These are phyloP conservation scores for Paratrypauchen microcephalus DNA, from an alignment of 2,797 vertebrate species.

Conservation along the genomic window DNA sequence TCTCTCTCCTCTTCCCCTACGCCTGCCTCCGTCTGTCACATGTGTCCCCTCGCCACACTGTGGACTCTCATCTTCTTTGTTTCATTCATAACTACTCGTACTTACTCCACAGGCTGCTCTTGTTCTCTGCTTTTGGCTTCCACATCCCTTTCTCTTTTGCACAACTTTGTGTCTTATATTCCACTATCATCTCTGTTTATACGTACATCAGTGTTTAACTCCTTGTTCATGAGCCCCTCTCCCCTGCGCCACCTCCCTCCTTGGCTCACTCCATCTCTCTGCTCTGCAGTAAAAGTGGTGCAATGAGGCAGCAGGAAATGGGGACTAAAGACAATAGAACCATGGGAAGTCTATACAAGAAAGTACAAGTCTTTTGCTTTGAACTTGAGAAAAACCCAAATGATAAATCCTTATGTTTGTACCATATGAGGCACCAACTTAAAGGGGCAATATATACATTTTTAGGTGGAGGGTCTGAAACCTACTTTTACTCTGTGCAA, in stretches of 20 bases:
- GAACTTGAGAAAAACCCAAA: constrained; percentile 20
- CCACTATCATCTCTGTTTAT: constrained; percentile 28
- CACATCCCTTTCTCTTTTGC: constrained; percentile 34
- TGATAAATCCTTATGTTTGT: constrained; percentile 12
- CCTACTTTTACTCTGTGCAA: no score
- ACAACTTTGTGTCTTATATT: constrained; percentile 30
- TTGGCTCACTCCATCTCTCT: constrained; percentile 69
- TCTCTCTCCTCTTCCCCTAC: constrained; percentile 55
- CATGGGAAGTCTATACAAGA: constrained; percentile 47
- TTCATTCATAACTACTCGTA: constrained; percentile 23
- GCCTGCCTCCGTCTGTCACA: constrained; percentile 56
- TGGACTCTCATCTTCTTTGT: constrained; percentile 9
- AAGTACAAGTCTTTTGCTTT: constrained; percentile 32
- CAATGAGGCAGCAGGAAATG: constrained; percentile 76
- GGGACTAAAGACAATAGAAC: constrained; percentile 70
- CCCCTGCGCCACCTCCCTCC: constrained; percentile 46
- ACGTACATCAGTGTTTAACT: constrained; percentile 58
- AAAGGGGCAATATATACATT: not conserved
- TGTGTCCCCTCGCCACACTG: constrained; percentile 40
- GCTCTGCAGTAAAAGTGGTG: constrained; percentile 81
- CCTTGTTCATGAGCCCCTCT: constrained; percentile 50
- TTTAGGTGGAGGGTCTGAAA: no score
- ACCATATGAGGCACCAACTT: not conserved
- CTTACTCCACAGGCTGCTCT: constrained; percentile 32
- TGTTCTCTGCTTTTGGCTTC: constrained; percentile 21